These are phyloP conservation scores for Drosophila pachea DNA, from an alignment of 1,140 invertebrate genomes.

Conservation along the genomic window DNA sequence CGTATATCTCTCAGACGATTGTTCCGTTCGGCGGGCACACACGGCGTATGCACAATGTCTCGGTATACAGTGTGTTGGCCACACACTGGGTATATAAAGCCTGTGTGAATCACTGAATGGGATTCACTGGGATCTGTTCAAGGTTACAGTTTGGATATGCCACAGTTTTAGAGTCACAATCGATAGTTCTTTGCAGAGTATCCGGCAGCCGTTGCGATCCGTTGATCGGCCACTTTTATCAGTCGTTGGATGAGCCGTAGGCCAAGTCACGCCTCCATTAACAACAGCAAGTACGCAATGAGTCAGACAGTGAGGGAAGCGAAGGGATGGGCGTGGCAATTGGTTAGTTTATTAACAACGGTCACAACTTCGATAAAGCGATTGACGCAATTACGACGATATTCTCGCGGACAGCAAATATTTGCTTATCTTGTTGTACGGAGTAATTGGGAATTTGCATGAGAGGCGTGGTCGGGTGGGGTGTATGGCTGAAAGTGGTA, in stretches of 20 bases:
- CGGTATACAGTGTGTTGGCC: background rate
- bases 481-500: background rate
- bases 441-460: conserved; percentile 30
- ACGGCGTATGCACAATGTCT: conserved; percentile 25
- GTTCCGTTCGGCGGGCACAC: background rate
- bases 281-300: conserved; percentile 5
- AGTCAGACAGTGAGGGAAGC: background rate
- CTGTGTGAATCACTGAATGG: no score
- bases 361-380: conserved; percentile 43
- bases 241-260: no score
- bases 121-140: no score
- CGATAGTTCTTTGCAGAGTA: no score
- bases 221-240: no score
- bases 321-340: no score
- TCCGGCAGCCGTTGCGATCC: no score
- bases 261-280: no score
- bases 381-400: conserved; percentile 57
- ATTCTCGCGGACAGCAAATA: conserved; percentile 52
- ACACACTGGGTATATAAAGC: background rate
- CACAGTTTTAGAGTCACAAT: no score
- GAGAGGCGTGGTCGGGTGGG: no score
- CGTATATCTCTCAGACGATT: conserved; percentile 7
- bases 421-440: conserved; percentile 36
- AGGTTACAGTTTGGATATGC: no score
- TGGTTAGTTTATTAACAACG: background rate